These are phyloP conservation scores for Mayetiola destructor DNA, from an alignment of 2,888 invertebrate species.

Conservation along the genomic window DNA sequence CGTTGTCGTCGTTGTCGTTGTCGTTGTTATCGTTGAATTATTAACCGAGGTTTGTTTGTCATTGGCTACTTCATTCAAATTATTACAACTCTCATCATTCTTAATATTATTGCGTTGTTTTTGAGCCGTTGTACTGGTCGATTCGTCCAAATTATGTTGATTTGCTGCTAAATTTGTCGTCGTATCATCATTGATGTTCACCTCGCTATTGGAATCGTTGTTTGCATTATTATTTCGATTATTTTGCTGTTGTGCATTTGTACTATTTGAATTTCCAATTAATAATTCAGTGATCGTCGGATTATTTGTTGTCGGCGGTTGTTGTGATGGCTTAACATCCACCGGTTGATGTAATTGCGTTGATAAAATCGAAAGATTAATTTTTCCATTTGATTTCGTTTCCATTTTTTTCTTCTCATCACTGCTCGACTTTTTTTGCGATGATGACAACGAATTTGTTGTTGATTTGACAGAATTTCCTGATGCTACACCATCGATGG, in stretches of 20 bases:
- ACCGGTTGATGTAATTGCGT: conserved; percentile 13
- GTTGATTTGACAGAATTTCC: too few relatives aligned
- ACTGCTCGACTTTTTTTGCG: not conserved
- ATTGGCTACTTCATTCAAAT: not conserved
- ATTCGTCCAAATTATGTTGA: too few relatives aligned
- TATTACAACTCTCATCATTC: too few relatives aligned
- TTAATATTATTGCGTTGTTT: not conserved
- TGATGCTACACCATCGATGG: too few relatives aligned
- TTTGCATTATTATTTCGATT: not conserved
- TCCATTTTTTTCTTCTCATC: not conserved
- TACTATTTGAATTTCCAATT: not conserved
- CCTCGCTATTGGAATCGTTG: not conserved
- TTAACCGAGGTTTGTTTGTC: conserved; percentile 20
- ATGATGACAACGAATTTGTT: not conserved
- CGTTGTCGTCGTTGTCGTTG: too few relatives aligned
- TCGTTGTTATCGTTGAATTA: too few relatives aligned
- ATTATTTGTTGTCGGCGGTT: too few relatives aligned
- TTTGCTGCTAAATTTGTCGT: not conserved
- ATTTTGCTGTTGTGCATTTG: not conserved
- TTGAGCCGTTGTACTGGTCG: not conserved
- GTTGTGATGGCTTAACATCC: not conserved
- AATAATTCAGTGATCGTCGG: too few relatives aligned
- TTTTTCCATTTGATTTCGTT: conserved; percentile 14
- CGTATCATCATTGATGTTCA: not conserved
- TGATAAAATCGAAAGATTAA: conserved; percentile 17